Conservation (phyloP, 2,888 invertebrate genomes). For the Eupelmus urozonus region DNA sequence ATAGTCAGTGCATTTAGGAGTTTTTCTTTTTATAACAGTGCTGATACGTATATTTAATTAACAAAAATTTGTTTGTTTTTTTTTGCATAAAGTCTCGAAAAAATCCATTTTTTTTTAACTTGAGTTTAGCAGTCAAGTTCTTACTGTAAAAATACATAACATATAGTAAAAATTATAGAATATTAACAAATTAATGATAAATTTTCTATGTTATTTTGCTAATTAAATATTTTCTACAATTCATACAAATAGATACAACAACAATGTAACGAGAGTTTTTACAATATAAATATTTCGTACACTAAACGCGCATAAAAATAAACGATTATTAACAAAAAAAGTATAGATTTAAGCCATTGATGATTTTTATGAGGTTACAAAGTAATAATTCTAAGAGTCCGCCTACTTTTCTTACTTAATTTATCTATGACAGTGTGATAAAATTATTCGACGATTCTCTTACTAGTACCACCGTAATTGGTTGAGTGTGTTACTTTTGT, state of each 20-base stretch:
- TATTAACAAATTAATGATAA: constrained; percentile 39
- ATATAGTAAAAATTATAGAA: constrained; percentile 8
- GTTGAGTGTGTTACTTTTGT: constrained; percentile 23
- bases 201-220: constrained; percentile 22
- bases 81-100: neutral
- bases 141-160: constrained; percentile 2
- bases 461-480: constrained; percentile 43
- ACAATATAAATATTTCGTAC: constrained; percentile 34
- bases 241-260: constrained; percentile 37
- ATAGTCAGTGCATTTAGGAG: constrained; percentile 34
- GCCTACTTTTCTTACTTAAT: neutral
- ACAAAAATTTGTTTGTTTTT: constrained; percentile 1
- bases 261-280: constrained; percentile 38
- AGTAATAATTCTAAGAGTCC: constrained; percentile 12
- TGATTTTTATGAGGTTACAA: constrained; percentile 18
- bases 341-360: constrained; percentile 13
- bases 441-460: constrained; percentile 45
- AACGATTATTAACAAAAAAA: constrained; percentile 17
- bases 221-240: constrained; percentile 43
- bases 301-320: constrained; percentile 20
- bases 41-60: constrained; percentile 14
- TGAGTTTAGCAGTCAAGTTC: constrained; percentile 11
- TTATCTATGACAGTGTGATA: constrained; percentile 28
- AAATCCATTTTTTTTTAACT: constrained; percentile 3
- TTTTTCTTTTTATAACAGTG: constrained; percentile 19